Evolutionary conservation across 1,140 invertebrate genomes (phyloP), one percentile per base, ranked within the genome.

Genomic region (Lineus longissimus): DNA sequence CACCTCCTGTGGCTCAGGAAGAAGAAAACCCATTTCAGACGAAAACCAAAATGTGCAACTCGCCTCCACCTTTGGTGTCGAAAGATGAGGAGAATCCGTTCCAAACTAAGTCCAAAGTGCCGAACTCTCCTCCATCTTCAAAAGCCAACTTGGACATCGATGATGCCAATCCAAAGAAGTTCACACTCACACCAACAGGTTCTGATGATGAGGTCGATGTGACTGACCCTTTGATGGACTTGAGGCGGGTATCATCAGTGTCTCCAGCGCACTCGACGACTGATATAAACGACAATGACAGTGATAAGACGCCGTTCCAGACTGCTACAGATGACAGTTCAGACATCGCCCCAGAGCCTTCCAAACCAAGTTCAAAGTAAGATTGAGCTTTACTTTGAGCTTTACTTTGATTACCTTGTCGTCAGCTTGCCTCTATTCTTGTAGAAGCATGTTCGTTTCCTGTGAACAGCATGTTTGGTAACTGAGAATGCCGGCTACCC

Each of bases 11-110:
- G n/a, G 47, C n/a, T 51, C 33, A 36, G 33, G 47, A 7, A 51
- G 56, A 65, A 33, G 40, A 54, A 13, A 67, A 70, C 45, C 68
- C 68, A 23, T 70, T 70, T 67, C 45, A 57, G 40, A 55, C 61
- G 19, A 67, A 64, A 55, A 25, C 51, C 30, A 62, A 60, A 40
- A n/a, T 70, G 13, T 31, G 58, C 22, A 27, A 55, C 0, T 66
- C 65, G 15, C 67, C 67, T 22, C 67, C 67, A 15, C 47, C 55
- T n/a, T n/a, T n/a, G n/a, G n/a, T n/a, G n/a, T n/a, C n/a, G 4
- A 59, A 47, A 43, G 65, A 64, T 27, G 19, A 7, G 17, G 9
- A 33, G 13, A 62, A 70, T 31, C 63, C 68, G 11, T 67, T 67
- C 43, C 55, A 66, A 36, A 41, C 65, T 2, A 64, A 47, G 36